A percentile compares a stretch with the other conserved stretches of the same genome.
Evolutionary conservation across 2,888 invertebrate species (phyloP).

Genomic region (Pseudococcus viburni): DNA sequence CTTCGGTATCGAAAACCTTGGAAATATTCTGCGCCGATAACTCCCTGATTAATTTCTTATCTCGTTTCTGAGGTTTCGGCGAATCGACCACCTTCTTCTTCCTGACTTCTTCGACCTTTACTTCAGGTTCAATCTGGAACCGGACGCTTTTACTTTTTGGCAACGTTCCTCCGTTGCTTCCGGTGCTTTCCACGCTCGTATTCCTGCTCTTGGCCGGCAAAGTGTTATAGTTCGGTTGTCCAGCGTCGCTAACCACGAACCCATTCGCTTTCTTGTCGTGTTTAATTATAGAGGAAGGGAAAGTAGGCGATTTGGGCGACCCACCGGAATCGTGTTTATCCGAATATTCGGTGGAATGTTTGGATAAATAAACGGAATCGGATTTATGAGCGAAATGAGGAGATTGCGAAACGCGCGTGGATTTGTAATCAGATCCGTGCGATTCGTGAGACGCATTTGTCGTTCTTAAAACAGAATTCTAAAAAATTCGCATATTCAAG

Average conservation of each 20-base stretch:
- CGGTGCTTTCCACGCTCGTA: not conserved
- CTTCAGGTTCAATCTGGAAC: conserved; percentile 1
- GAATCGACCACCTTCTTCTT: conserved; percentile 34
- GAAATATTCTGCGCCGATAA: conserved; percentile 46
- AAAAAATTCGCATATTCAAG: conserved; percentile 63
- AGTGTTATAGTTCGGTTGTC: not conserved
- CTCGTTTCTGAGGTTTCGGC: not conserved
- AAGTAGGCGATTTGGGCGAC: not conserved
- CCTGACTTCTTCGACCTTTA: not conserved
- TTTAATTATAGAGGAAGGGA: conserved; percentile 1
- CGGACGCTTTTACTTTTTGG: conserved; percentile 58
- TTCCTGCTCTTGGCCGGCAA: not conserved
- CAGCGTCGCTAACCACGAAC: conserved; percentile 1
- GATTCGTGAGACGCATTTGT: conserved; percentile 61
- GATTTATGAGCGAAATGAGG: conserved; percentile 16
- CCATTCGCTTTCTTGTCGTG: not conserved
- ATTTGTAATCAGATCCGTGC: conserved; percentile 60
- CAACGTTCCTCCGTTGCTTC: conserved; percentile 2
- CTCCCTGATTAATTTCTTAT: conserved; percentile 5
- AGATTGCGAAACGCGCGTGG: conserved; percentile 23
- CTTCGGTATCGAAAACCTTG: conserved; percentile 17
- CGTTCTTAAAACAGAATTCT: conserved; percentile 64
- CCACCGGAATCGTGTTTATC: not conserved
- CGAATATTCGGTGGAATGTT: not conserved
- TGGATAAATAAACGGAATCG: conserved; percentile 42